These are phyloP conservation scores for Entosphenus tridentatus DNA, from an alignment of 2,113 vertebrate genomes.

Conservation along the genomic window DNA sequence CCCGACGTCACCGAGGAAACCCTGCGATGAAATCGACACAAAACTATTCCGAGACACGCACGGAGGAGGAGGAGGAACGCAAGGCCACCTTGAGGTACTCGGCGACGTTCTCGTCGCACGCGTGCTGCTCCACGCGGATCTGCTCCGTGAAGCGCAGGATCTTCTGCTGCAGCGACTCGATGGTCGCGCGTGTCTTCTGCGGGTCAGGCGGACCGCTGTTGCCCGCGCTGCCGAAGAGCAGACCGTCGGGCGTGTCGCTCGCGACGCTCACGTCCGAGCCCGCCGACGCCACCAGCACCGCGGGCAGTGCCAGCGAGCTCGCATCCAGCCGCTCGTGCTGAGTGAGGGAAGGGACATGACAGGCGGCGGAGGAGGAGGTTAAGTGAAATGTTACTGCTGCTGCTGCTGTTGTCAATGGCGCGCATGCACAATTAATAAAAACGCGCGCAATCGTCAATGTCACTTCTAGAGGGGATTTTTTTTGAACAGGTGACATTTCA, in stretches of 20 bases:
- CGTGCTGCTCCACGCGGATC: conserved; percentile 93
- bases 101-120: conserved; percentile 78
- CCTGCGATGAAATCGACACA: too few relatives aligned
- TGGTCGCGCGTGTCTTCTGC: conserved; percentile 55
- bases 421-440: too few relatives aligned
- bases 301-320: conserved; percentile 1
- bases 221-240: neutral
- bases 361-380: neutral
- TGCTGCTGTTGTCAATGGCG: too few relatives aligned
- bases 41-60: too few relatives aligned
- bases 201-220: conserved; percentile 30
- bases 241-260: conserved; percentile 40
- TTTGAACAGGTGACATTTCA: too few relatives aligned
- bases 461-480: too few relatives aligned
- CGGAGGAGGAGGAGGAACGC: too few relatives aligned
- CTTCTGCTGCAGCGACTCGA: conserved; percentile 93
- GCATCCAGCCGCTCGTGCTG: conserved; percentile 1
- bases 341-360: neutral
- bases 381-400: neutral
- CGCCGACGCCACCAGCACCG: conserved; percentile 32
- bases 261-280: conserved; percentile 59
- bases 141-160: conserved; percentile 95
- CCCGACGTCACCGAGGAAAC: too few relatives aligned
- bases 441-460: too few relatives aligned
- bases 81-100: conserved; percentile 80